These are phyloP conservation scores for Rotaria macrura DNA, from an alignment of 2,888 invertebrate genomes.

Conservation along the genomic window DNA sequence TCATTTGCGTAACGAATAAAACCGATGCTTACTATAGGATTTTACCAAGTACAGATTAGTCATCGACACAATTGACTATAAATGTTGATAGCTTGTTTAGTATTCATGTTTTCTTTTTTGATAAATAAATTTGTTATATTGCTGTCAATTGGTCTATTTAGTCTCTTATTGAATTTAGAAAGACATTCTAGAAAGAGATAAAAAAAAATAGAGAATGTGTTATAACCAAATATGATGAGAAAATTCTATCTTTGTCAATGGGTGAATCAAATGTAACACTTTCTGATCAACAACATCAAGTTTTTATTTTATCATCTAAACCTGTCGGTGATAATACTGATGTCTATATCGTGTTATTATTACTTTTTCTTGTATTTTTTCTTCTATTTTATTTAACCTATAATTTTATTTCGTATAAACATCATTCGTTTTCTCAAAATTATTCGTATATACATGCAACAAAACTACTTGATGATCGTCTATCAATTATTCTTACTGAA, in stretches of 20 bases:
- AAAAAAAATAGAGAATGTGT: background rate
- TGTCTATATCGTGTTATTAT: background rate
- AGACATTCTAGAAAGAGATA: background rate
- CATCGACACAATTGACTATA: no score
- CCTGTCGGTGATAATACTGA: background rate
- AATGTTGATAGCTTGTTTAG: no score
- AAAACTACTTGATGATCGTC: background rate
- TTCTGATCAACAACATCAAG: background rate
- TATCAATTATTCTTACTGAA: background rate
- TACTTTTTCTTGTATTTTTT: background rate
- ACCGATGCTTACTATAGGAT: no score
- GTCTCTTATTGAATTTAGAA: background rate
- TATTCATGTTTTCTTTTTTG: no score
- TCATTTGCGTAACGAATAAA: no score
- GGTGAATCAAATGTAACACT: background rate
- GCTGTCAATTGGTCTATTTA: background rate
- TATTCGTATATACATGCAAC: background rate
- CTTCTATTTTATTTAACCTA: background rate
- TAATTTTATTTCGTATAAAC: background rate
- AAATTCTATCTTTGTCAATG: background rate
- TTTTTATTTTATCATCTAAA: background rate
- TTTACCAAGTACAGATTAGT: no score
- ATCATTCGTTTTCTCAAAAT: background rate
- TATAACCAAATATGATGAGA: background rate
- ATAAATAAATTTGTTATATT: background rate